Evolutionary conservation across 1,140 invertebrate species (phyloP), one percentile per base, ranked within the genome.

Genomic region (Ceratina calcarata): DNA sequence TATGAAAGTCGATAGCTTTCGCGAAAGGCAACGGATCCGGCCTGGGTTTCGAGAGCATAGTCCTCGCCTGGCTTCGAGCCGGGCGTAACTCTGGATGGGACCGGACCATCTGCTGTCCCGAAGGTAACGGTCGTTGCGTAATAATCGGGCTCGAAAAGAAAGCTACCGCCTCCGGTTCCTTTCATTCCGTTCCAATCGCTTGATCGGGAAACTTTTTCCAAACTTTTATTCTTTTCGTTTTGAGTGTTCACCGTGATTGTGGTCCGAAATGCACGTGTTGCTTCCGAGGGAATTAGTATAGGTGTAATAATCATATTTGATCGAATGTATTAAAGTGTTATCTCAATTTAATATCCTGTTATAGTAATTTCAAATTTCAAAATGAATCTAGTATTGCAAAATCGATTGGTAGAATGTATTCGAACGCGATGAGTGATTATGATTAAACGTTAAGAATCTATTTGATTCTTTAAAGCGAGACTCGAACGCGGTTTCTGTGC

Each of bases 151-250:
- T 55, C 60, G 3, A 71, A 71, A 71, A 64, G 76, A 78, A 78
- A 78, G 76, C 32, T 49, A 58, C 71, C 70, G 67, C 49, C 37
- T 78, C 27, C 49, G 75, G 27, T 22, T 70, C 45, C 58, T 78
- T 67, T 53, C n/a, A 24, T 78, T 62, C 16, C 66, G 10, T 45
- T 45, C 37, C 55, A 57, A 57, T 57, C 55, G 55, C 55, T 57
- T 13, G 55, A 57, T 57, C n/a, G n/a, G n/a, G 55, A 45, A 0
- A 45, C 37, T 45, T 45, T 45, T 45, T 6, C 37, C 37, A 45
- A 45, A 45, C 10, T 45, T 45, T 45, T 45, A 45, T 45, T 45
- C 37, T 6, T 45, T 6, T 45, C 37, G 37, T 45, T 45, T 45
- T 6, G 10, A 45, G 37, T 45, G 37, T 45, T 45, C 37, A 45